A percentile compares a stretch with the other conserved stretches of the same genome.
phyloP scores from a whole-genome alignment of 2,888 invertebrate genomes.

The Nephrotoma flavescens region DNA sequence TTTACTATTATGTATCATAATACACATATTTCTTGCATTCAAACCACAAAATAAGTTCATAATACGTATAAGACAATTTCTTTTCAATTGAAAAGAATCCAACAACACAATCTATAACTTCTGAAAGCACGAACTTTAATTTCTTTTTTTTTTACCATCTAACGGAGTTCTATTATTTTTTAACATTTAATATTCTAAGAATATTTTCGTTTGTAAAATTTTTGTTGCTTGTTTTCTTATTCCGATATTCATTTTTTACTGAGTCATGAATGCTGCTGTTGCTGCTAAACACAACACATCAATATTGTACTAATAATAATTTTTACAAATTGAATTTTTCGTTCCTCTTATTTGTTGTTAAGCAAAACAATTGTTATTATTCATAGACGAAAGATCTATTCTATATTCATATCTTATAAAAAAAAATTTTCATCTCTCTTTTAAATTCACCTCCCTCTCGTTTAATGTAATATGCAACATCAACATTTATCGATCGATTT shows the following conservation, averaged over 20 bases:
- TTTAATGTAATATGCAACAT: neutral
- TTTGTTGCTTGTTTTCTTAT: neutral
- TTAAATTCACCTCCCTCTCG: neutral
- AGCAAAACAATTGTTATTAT: neutral
- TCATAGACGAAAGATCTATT: neutral
- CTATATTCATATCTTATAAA: neutral
- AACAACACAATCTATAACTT: neutral
- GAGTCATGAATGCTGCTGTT: neutral
- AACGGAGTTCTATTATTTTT: neutral
- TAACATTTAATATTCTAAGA: neutral
- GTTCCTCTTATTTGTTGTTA: neutral
- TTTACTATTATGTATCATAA: neutral
- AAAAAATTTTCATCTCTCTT: neutral
- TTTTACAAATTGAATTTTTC: neutral
- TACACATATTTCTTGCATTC: neutral
- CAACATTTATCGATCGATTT: neutral
- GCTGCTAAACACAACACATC: neutral
- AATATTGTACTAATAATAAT: neutral
- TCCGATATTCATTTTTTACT: neutral
- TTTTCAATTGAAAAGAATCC: neutral
- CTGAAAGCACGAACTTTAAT: neutral
- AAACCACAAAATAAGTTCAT: neutral
- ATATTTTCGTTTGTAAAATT: neutral
- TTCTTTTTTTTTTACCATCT: neutral
- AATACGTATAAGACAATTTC: neutral